Conservation (phyloP, 2,797 vertebrate species). For the Rhinogobio ventralis region DNA sequence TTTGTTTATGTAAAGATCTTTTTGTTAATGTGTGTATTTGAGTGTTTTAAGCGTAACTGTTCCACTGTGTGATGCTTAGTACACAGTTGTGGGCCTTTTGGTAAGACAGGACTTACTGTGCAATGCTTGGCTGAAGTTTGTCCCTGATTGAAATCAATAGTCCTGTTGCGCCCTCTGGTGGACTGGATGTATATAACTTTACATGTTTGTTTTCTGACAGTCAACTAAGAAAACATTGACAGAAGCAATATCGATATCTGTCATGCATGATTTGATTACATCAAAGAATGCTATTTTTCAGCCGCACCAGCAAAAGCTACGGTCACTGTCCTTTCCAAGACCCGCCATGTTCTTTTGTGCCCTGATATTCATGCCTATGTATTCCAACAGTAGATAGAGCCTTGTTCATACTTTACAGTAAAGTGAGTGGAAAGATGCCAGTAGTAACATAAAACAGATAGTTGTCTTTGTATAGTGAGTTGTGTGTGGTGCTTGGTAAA, state of each 20-base stretch:
- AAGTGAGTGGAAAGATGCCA: constrained; percentile 55
- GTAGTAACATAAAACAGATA: constrained; percentile 58
- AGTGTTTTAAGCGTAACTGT: constrained; percentile 60
- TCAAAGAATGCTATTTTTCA: constrained; percentile 51
- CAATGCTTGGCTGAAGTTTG: constrained; percentile 34
- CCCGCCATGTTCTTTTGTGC: constrained; percentile 55
- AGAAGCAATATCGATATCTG: constrained; percentile 23
- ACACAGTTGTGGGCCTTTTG: constrained; percentile 58
- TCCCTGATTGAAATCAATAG: constrained; percentile 7
- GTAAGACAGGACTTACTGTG: constrained; percentile 35
- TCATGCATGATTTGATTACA: constrained; percentile 6
- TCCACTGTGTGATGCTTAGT: constrained; percentile 36
- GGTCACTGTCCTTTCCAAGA: constrained; percentile 57
- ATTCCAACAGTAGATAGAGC: constrained; percentile 56
- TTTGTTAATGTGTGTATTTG: constrained; percentile 66
- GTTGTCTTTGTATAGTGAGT: constrained; percentile 62
- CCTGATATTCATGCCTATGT: constrained; percentile 48
- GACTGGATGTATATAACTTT: constrained; percentile 14
- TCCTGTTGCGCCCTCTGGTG: constrained; percentile 19
- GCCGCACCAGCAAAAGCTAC: constrained; percentile 77
- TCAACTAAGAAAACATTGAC: neutral
- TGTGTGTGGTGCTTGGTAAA: constrained; percentile 62
- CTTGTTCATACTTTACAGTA: constrained; percentile 58
- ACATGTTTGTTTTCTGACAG: constrained; percentile 9
- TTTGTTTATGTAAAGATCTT: constrained; percentile 51